Percentiles rank a stretch among this genome's conserved stretches.
These are phyloP conservation scores for Piaya cayana DNA, from an alignment of 2,113 vertebrate genomes.

Conservation along the genomic window DNA sequence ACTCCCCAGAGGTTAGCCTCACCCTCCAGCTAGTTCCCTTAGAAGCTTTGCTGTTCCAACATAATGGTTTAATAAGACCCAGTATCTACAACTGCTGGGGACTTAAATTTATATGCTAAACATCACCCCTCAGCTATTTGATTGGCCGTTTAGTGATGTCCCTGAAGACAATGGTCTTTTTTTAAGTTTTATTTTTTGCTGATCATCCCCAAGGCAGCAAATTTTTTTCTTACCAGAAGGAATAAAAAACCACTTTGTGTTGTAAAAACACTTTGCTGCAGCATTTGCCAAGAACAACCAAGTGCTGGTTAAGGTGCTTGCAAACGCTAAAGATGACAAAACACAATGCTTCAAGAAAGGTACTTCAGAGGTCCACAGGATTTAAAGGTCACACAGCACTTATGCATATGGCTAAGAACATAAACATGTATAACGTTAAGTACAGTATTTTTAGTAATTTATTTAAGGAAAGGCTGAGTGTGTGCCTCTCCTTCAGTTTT, in stretches of 20 bases:
- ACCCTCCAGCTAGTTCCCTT: neutral
- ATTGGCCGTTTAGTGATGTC: neutral
- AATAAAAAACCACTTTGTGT: neutral
- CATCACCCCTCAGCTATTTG: neutral
- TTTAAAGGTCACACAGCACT: neutral
- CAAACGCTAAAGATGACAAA: neutral
- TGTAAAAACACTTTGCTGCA: neutral
- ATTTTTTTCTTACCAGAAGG: neutral
- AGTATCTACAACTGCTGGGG: neutral
- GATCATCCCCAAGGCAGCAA: neutral
- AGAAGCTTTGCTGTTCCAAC: neutral
- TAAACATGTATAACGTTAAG: fast-evolving
- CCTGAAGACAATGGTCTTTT: neutral
- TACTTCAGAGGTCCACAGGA: neutral
- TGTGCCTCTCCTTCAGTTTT: neutral
- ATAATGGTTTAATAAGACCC: neutral
- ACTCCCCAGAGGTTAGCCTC: neutral
- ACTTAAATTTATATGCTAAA: neutral
- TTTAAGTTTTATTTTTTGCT: neutral
- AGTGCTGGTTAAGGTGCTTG: neutral
- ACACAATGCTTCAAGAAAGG: neutral
- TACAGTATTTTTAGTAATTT: neutral
- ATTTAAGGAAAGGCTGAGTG: neutral
- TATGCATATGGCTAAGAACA: neutral
- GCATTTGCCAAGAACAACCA: neutral